Evolutionary conservation across 2,797 vertebrate genomes (phyloP).

Genomic region (Gadopsis bispinosus): DNA sequence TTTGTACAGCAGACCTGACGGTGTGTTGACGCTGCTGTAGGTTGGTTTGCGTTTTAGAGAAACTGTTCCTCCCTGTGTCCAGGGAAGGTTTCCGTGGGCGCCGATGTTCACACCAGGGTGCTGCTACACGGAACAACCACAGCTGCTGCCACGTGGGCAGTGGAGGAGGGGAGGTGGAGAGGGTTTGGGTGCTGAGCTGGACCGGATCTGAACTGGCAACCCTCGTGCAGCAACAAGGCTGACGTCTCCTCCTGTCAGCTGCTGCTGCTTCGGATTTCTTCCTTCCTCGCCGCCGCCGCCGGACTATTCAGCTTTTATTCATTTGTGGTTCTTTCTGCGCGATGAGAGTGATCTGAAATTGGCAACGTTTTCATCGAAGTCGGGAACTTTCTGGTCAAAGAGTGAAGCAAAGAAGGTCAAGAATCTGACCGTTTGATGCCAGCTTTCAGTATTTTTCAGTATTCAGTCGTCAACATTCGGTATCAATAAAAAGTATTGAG

Average conservation of each 20-base stretch:
- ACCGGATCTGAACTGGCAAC: constrained; percentile 52
- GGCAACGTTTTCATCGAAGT: background rate
- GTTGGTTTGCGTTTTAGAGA: too few relatives aligned
- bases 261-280: constrained; percentile 13
- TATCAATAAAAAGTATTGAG: too few relatives aligned
- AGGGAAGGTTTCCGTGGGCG: background rate
- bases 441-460: background rate
- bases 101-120: constrained; percentile 24
- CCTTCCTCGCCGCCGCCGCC: background rate
- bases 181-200: constrained; percentile 5
- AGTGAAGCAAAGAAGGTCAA: background rate
- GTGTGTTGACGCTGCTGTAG: too few relatives aligned
- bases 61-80: background rate
- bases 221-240: constrained; percentile 12
- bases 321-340: background rate
- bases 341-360: background rate
- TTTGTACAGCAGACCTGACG: background rate
- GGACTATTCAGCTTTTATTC: background rate
- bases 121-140: constrained; percentile 14
- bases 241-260: constrained; percentile 28
- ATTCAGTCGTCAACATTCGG: background rate
- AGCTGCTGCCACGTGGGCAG: background rate
- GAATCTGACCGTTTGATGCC: background rate
- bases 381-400: background rate
- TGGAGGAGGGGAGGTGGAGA: background rate